These are phyloP conservation scores for Aphidius colemani DNA, from an alignment of 2,888 invertebrate species.

Conservation along the genomic window DNA sequence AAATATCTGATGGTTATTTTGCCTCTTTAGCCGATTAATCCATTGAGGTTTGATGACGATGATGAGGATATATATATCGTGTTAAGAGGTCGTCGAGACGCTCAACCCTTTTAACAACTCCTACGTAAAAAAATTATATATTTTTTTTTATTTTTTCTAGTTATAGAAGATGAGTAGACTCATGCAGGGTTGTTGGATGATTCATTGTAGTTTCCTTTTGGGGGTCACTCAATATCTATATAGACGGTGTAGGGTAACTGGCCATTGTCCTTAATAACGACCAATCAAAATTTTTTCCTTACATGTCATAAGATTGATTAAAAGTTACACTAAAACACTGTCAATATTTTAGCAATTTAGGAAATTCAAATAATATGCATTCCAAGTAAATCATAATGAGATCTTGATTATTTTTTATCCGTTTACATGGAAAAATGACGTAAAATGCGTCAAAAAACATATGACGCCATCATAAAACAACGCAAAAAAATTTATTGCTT, in stretches of 20 bases:
- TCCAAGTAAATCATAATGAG: too few relatives aligned
- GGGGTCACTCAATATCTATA: conserved; percentile 7
- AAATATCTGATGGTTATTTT: not conserved
- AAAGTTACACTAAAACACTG: too few relatives aligned
- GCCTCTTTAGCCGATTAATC: not conserved
- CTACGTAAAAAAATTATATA: not conserved
- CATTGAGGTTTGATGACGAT: not conserved
- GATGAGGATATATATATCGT: not conserved
- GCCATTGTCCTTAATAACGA: not conserved
- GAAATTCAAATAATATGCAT: too few relatives aligned
- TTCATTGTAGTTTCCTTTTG: conserved; percentile 8
- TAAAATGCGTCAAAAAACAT: too few relatives aligned
- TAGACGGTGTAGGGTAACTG: conserved; percentile 13
- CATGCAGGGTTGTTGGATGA: conserved; percentile 7
- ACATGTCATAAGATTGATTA: too few relatives aligned
- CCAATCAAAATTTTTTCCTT: too few relatives aligned
- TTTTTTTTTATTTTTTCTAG: too few relatives aligned
- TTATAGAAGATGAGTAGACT: not conserved
- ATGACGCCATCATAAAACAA: too few relatives aligned
- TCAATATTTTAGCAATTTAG: too few relatives aligned
- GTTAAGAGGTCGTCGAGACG: conserved; percentile 2
- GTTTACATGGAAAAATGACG: too few relatives aligned
- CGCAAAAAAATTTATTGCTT: too few relatives aligned
- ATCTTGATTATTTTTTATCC: too few relatives aligned
- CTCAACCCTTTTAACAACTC: conserved; percentile 11